phyloP scores from a whole-genome alignment of 2,888 invertebrate species.

The Disparrhopalites patrizii region DNA sequence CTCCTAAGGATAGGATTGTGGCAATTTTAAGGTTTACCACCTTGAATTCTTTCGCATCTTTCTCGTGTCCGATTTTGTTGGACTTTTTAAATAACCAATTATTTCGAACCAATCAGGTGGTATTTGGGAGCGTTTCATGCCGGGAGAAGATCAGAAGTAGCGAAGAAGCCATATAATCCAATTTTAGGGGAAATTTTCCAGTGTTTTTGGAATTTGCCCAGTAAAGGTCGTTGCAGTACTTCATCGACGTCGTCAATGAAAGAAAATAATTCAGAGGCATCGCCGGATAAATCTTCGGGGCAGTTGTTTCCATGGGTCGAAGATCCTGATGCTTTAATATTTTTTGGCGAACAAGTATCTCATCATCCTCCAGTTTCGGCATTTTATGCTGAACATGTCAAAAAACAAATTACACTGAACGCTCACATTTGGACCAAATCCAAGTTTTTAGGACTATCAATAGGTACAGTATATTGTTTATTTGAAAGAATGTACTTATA shows the following conservation, averaged over 20 bases:
- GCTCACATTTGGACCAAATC: conserved; percentile 99
- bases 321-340: conserved; percentile 52
- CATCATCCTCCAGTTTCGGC: conserved; percentile 99
- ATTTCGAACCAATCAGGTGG: conserved; percentile 61
- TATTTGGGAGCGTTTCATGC: conserved; percentile 99
- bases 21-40: conserved; percentile 64
- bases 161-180: conserved; percentile 99
- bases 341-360: conserved; percentile 97
- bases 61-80: no score
- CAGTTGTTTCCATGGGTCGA: conserved; percentile 44
- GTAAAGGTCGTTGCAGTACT: conserved; percentile 10
- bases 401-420: conserved; percentile 83
- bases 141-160: conserved; percentile 91
- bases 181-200: conserved; percentile 94
- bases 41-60: neutral
- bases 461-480: conserved; percentile 59
- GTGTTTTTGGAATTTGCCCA: conserved; percentile 74
- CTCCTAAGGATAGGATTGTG: conserved; percentile 84
- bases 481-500: conserved; percentile 43
- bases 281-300: neutral
- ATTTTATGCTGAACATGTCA: conserved; percentile 94
- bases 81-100: neutral
- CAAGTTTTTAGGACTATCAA: conserved; percentile 95
- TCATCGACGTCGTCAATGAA: neutral
- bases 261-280: neutral